Evolutionary conservation across 2,113 vertebrate species (phyloP).

Genomic region (Lanius ludovicianus): DNA sequence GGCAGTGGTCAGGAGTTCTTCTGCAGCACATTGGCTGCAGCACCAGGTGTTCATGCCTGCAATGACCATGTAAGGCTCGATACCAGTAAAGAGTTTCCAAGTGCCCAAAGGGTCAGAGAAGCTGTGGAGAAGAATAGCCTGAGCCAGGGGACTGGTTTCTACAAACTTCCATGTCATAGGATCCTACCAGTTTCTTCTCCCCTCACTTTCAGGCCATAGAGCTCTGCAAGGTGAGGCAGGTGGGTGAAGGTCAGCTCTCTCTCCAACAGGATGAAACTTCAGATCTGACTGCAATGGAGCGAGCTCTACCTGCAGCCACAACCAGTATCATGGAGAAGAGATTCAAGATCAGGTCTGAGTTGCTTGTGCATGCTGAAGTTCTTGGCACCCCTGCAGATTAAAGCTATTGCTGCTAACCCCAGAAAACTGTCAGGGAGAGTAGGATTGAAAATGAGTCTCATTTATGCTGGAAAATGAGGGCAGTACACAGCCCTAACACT

Average conservation of each 20-base stretch:
- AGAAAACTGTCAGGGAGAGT: neutral
- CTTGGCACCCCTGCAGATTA: neutral
- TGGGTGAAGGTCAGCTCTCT: neutral
- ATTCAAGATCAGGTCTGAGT: neutral
- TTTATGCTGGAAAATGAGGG: neutral
- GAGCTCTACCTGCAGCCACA: neutral
- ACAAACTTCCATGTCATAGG: too few relatives aligned
- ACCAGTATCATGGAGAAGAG: neutral
- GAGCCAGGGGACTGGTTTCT: neutral
- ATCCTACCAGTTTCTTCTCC: neutral
- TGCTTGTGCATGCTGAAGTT: neutral
- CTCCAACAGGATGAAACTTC: fast-evolving
- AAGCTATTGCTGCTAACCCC: neutral
- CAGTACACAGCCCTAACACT: neutral
- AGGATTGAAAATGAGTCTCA: neutral
- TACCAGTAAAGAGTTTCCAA: neutral
- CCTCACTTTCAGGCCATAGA: neutral
- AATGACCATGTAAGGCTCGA: fast-evolving
- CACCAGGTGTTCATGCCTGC: neutral
- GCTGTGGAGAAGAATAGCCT: neutral
- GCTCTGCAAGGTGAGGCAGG: fast-evolving
- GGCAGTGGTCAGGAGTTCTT: neutral
- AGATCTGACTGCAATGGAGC: neutral
- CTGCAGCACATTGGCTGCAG: neutral
- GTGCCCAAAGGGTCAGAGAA: neutral